Evolutionary conservation across 2,113 vertebrate genomes (phyloP).

Genomic region (Alethe castanea): DNA sequence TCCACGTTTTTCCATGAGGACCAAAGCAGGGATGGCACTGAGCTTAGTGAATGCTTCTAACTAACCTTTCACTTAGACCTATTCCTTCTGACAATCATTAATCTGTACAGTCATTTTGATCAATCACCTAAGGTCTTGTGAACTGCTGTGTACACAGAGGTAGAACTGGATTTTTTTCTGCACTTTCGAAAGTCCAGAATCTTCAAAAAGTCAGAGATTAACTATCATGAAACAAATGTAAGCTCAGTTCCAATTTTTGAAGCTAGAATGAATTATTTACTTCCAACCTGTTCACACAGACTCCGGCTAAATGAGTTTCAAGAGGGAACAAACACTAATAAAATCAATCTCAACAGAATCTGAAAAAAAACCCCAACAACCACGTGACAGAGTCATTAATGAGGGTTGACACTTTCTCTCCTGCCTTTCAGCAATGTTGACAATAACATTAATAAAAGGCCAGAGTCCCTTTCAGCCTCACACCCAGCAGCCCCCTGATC

Average conservation of each 20-base stretch:
- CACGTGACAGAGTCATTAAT: neutral
- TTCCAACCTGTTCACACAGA: neutral
- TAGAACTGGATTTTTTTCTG: neutral
- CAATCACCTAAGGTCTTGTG: neutral
- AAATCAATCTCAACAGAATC: neutral
- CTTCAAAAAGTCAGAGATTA: neutral
- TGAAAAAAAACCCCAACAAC: neutral
- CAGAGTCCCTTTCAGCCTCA: neutral
- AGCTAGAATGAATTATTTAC: neutral
- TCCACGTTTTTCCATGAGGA: neutral
- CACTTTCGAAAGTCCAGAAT: neutral
- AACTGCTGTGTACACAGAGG: neutral
- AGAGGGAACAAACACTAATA: neutral
- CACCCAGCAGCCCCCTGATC: neutral
- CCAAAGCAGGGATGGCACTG: neutral
- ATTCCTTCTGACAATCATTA: conserved; percentile 17
- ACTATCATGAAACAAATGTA: fast-evolving
- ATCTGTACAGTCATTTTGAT: neutral
- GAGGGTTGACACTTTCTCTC: neutral
- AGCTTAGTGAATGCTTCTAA: neutral
- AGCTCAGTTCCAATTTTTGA: neutral
- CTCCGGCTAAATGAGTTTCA: neutral
- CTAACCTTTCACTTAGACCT: neutral
- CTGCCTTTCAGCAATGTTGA: neutral
- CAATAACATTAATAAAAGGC: neutral